A percentile compares a stretch with the other conserved stretches of the same genome.
phyloP scores from a whole-genome alignment of 1,140 invertebrate genomes.

The Macrosteles quadrilineatus region DNA sequence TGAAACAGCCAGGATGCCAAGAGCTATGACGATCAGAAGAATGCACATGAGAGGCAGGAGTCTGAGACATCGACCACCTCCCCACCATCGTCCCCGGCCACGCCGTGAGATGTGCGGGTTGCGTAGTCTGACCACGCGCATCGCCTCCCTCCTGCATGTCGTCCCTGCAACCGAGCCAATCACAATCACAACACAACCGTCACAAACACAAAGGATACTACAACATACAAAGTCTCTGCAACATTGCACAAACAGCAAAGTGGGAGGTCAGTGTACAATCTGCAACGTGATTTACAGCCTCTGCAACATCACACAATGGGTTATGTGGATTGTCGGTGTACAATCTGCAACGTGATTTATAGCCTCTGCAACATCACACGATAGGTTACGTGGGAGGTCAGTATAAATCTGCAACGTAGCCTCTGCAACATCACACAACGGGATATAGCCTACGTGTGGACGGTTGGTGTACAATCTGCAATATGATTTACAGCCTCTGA shows the following conservation, averaged over 20 bases:
- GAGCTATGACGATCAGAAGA: conserved; percentile 38
- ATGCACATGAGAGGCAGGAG: conserved; percentile 39
- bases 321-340: neutral
- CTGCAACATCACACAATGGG: neutral
- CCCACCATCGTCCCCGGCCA: conserved; percentile 30
- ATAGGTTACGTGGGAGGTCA: too few relatives aligned
- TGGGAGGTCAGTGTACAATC: too few relatives aligned
- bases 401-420: too few relatives aligned
- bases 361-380: too few relatives aligned
- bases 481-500: too few relatives aligned
- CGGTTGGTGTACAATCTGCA: too few relatives aligned
- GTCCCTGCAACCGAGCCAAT: conserved; percentile 33
- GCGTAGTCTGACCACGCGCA: conserved; percentile 37
- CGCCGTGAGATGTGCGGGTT: conserved; percentile 33
- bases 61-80: conserved; percentile 36
- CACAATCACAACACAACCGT: neutral
- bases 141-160: conserved; percentile 39
- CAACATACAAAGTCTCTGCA: neutral
- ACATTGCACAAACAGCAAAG: neutral
- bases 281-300: neutral
- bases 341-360: too few relatives aligned
- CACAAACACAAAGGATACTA: too few relatives aligned
- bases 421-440: too few relatives aligned
- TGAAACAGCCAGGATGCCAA: conserved; percentile 39
- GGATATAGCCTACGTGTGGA: too few relatives aligned